Percentiles rank a stretch among this genome's conserved stretches.
Evolutionary conservation across 2,113 vertebrate genomes (phyloP).

Genomic region (Poecilia latipinna): DNA sequence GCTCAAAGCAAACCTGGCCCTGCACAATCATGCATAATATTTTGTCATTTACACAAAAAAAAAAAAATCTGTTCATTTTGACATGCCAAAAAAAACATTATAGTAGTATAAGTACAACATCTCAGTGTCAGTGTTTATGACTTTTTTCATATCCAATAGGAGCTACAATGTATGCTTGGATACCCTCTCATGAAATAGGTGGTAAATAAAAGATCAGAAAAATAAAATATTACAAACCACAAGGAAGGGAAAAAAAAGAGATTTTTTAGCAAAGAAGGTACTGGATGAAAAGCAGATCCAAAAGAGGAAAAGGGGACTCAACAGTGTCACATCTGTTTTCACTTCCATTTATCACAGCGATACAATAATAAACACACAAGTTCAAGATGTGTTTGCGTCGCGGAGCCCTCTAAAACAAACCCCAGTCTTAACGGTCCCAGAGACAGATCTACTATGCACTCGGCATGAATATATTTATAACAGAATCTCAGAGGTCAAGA

Average conservation of each 20-base stretch:
- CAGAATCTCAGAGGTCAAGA: constrained; percentile 21
- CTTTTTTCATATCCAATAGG: not conserved
- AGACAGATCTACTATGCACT: constrained; percentile 26
- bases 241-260: too few species aligned
- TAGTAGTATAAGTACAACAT: not conserved
- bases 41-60: not conserved
- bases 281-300: not conserved
- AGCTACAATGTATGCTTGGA: not conserved
- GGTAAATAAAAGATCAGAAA: not conserved
- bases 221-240: not conserved
- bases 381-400: constrained; percentile 38
- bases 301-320: not conserved
- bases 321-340: not conserved
- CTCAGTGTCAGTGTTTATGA: not conserved
- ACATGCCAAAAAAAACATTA: constrained; percentile 2
- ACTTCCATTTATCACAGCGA: constrained; percentile 10
- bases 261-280: not conserved
- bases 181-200: not conserved
- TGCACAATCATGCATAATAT: too few species aligned
- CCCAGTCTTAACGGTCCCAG: constrained; percentile 8
- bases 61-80: too few species aligned
- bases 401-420: constrained; percentile 30
- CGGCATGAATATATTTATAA: constrained; percentile 54
- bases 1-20: too few species aligned
- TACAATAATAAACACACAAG: constrained; percentile 41